Evolutionary conservation across 2,113 vertebrate species (phyloP).

Genomic region (Barnardius zonarius): DNA sequence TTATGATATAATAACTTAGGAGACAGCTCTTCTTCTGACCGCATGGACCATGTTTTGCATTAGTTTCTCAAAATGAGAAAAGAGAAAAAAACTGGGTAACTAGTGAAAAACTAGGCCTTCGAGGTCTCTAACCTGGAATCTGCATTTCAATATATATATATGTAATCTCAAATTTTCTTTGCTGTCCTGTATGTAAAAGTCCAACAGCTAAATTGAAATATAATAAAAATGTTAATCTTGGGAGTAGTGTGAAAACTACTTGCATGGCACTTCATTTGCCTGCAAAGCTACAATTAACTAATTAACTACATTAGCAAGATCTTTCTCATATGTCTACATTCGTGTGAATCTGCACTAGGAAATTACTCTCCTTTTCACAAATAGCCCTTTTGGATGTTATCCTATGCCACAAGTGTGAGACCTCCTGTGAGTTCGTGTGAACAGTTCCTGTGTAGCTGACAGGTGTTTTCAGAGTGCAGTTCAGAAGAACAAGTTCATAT

Average conservation of each 20-base stretch:
- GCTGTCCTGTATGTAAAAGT: background rate
- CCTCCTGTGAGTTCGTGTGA: background rate
- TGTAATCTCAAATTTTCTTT: background rate
- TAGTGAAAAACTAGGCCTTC: background rate
- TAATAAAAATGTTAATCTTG: background rate
- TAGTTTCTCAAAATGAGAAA: background rate
- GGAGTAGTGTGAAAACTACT: background rate
- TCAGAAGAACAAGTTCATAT: background rate
- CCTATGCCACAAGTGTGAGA: background rate
- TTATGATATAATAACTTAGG: background rate
- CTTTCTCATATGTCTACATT: background rate
- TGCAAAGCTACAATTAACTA: background rate
- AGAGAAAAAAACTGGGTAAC: background rate
- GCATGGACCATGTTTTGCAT: background rate
- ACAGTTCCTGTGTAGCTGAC: background rate
- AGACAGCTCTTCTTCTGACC: background rate
- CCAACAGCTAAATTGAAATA: background rate
- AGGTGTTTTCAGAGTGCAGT: background rate
- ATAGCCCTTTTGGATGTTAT: background rate
- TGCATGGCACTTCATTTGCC: background rate
- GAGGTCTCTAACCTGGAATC: background rate
- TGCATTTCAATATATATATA: background rate
- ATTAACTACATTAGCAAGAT: background rate
- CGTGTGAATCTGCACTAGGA: background rate
- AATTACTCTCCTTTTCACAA: background rate